These are phyloP conservation scores for Hystrix cristata DNA, from an alignment of 2,113 vertebrate species.

Conservation along the genomic window DNA sequence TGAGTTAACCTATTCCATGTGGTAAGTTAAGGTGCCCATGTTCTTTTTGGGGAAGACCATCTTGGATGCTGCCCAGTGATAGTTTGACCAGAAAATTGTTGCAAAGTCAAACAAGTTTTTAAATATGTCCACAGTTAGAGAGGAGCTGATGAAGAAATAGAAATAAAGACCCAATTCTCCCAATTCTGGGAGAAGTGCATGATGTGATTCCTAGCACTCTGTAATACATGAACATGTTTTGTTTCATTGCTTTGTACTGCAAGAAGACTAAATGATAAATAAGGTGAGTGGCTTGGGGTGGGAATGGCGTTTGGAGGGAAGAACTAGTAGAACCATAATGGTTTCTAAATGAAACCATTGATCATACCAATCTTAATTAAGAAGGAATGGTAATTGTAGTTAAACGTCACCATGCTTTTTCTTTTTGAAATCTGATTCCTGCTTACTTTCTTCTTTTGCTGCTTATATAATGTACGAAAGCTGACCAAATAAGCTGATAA, in stretches of 20 bases:
- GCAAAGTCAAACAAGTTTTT: neutral
- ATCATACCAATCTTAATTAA: neutral
- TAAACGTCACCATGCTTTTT: neutral
- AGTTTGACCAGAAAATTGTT: neutral
- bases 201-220: neutral
- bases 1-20: neutral
- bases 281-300: neutral
- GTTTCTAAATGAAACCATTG: neutral
- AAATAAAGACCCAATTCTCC: neutral
- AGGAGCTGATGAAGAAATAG: neutral
- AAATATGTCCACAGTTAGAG: neutral
- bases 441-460: neutral
- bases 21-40: neutral
- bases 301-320: neutral
- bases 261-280: neutral
- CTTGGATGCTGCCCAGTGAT: neutral
- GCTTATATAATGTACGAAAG: neutral
- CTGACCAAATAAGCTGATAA: neutral
- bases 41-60: neutral
- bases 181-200: neutral
- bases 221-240: neutral
- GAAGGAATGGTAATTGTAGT: neutral
- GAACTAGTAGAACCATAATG: neutral
- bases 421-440: neutral
- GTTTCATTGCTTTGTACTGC: neutral